Conservation (phyloP, 2,888 invertebrate species). For the Hyposoter didymator region DNA sequence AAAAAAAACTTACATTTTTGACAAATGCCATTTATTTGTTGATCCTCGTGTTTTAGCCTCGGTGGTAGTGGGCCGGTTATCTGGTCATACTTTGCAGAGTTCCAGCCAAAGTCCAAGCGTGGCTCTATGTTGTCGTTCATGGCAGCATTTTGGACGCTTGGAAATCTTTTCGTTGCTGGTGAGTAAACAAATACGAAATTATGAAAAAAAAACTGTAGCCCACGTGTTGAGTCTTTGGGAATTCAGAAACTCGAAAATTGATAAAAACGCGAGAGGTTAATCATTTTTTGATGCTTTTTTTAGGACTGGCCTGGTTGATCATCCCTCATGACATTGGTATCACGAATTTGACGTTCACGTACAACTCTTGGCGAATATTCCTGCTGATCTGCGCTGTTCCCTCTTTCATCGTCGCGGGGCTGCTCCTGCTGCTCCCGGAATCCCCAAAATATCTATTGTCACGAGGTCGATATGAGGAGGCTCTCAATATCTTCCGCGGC, state of each 20-base stretch:
- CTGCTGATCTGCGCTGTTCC: slow-evolving; percentile 95
- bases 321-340: slow-evolving; percentile 88
- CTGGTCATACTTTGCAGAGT: slow-evolving; percentile 98
- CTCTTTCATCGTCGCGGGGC: slow-evolving; percentile 93
- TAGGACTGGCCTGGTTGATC: slow-evolving; percentile 87
- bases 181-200: slow-evolving; percentile 76
- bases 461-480: slow-evolving; percentile 92
- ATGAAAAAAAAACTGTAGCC: not conserved
- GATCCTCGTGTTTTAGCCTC: slow-evolving; percentile 86
- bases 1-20: not conserved
- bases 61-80: slow-evolving; percentile 97
- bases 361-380: slow-evolving; percentile 97
- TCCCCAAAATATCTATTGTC: slow-evolving; percentile 95
- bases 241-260: not conserved
- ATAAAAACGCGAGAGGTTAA: not conserved
- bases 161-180: slow-evolving; percentile 96
- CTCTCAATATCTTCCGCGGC: slow-evolving; percentile 91
- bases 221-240: no score
- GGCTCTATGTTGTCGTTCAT: slow-evolving; percentile 97
- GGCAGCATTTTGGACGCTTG: slow-evolving; percentile 98
- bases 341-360: slow-evolving; percentile 89
- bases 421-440: slow-evolving; percentile 94
- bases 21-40: not conserved
- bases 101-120: slow-evolving; percentile 95
- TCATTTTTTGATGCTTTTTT: slow-evolving; percentile 16